Percentiles rank a stretch among this genome's conserved stretches.
Evolutionary conservation across 2,888 invertebrate species (phyloP).

Genomic region (Athalia circularis): DNA sequence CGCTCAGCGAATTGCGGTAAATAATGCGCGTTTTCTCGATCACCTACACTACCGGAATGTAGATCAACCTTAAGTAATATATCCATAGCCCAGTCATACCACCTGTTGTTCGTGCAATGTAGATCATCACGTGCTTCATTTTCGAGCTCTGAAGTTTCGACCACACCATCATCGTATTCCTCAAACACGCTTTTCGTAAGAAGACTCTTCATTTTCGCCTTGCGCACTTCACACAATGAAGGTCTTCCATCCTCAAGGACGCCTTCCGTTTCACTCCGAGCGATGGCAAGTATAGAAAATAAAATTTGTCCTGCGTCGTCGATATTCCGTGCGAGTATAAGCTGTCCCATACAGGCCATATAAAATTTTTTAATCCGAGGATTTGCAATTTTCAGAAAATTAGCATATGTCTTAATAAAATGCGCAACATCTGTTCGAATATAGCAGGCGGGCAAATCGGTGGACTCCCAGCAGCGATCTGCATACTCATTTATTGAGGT

Average conservation of each 20-base stretch:
- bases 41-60: neutral
- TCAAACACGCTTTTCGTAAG: neutral
- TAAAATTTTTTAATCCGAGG: constrained; percentile 45
- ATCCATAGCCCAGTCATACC: neutral
- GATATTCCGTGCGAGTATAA: constrained; percentile 21
- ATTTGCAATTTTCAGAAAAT: no score
- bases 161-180: constrained; percentile 14
- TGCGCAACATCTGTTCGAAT: no score
- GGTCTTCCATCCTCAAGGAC: neutral
- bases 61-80: neutral
- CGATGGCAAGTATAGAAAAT: constrained; percentile 25
- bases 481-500: no score
- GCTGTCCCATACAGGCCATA: constrained; percentile 48
- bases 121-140: neutral
- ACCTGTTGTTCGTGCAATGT: neutral
- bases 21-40: neutral
- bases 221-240: constrained; percentile 1
- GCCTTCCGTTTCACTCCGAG: constrained; percentile 29
- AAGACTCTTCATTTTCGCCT: neutral
- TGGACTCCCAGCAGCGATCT: no score
- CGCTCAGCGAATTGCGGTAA: neutral
- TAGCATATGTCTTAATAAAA: no score
- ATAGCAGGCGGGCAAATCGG: no score
- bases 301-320: constrained; percentile 7
- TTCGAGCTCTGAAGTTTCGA: neutral